Conservation (phyloP, 2,113 vertebrate genomes). For the Chaetura pelagica region DNA sequence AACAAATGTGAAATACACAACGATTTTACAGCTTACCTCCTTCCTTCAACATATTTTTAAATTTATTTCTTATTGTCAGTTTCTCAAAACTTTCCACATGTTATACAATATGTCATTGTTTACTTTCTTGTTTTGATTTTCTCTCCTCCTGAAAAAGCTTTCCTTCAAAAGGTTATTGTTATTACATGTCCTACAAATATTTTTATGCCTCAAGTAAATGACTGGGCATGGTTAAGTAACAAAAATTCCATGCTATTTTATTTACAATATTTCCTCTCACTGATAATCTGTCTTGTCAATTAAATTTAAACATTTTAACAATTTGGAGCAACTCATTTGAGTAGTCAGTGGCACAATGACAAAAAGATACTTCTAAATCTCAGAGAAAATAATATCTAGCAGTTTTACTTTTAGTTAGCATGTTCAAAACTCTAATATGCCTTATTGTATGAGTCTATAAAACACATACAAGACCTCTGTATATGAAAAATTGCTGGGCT, state of each 20-base stretch:
- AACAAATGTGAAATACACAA: not conserved
- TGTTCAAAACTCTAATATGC: not conserved
- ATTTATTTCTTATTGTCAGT: not conserved
- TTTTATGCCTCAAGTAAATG: not conserved
- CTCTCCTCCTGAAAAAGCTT: slow-evolving; percentile 2
- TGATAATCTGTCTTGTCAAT: not conserved
- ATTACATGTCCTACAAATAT: not conserved
- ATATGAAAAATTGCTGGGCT: not conserved
- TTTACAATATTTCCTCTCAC: not conserved
- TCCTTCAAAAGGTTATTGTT: not conserved
- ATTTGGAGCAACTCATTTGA: not conserved
- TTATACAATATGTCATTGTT: not conserved
- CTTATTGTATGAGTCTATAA: not conserved
- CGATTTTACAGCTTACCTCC: not conserved
- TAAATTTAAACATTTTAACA: not conserved
- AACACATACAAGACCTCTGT: not conserved
- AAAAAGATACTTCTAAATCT: not conserved
- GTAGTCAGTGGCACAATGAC: not conserved
- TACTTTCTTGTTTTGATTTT: not conserved
- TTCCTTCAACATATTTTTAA: not conserved
- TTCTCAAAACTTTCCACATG: not conserved
- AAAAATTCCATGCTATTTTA: not conserved
- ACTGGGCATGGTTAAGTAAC: not conserved
- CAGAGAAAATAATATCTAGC: not conserved
- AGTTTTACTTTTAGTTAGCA: not conserved